Base-by-base conservation (phyloP, 2,113 vertebrate genomes). In the Rostratula benghalensis region DNA sequence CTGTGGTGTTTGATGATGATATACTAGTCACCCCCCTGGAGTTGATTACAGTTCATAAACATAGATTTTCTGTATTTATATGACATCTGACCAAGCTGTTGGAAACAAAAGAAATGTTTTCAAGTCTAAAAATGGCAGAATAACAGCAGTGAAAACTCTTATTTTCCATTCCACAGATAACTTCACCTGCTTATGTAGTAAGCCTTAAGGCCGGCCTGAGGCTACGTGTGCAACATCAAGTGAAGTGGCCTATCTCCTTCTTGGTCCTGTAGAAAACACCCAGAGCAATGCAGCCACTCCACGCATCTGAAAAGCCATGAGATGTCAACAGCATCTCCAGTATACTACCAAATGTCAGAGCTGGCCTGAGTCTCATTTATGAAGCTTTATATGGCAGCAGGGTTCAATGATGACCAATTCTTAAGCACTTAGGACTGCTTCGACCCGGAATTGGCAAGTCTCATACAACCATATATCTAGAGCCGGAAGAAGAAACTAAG, bases 161-260 rank as follows among this genome's bases (percentile, higher is more conserved):
- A 69, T 92, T 79, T 79, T 83, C 50, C n/a, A n/a, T 92, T 77
- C 57, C 43, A 85, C 21, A 56, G 35, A 5, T 56, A 71, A 48
- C 7, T 50, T 82, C 7, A 5, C 10, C 28, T 50, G 25, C n/a
- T 90, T 33, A 64, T 3, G 60, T 11, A 41, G 18, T 30, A 27
- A 94, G 35, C 48, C 63, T 86, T 53, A 39, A 89, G 89, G 83
- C 86, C 39, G 80, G 50, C 70, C 75, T 94, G 48, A 80, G 71
- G 79, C 86, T 86, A 89, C 35, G 39, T 56, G 18, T 80, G 39
- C 30, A 83, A 73, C 35, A 56, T 21, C 37, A 69, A 56, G 10
- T 21, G 33, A 80, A 85, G 54, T 68, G 33, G 21, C 30, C 50
- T 77, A 25, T 24, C 35, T 53, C 10, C 16, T 73, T 77, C 71